A percentile compares a stretch with the other conserved stretches of the same genome.
Evolutionary conservation across 1,140 invertebrate species (phyloP).

Genomic region (Hycleus cichorii): DNA sequence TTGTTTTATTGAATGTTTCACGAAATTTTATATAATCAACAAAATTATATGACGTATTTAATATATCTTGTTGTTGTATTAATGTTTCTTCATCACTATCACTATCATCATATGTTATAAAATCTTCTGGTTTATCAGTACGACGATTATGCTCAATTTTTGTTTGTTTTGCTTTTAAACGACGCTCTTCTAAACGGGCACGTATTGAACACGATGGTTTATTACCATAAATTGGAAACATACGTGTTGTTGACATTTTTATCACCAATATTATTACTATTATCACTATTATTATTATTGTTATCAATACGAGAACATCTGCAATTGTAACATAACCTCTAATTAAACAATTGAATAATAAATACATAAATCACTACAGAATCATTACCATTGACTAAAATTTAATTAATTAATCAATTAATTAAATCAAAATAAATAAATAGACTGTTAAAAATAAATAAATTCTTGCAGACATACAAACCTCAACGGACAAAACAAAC

Average conservation of each 20-base stretch:
- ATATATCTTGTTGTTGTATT: conserved; percentile 56
- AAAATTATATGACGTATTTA: conserved; percentile 76
- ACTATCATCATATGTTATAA: conserved; percentile 78
- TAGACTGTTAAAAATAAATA: too few relatives aligned
- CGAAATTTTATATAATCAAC: conserved; percentile 74
- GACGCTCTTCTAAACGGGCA: conserved; percentile 63
- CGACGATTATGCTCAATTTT: conserved; percentile 63
- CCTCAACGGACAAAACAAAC: too few relatives aligned
- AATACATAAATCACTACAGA: too few relatives aligned
- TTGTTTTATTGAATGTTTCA: conserved; percentile 59
- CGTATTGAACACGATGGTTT: conserved; percentile 64
- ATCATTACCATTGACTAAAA: too few relatives aligned
- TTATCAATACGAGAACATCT: too few relatives aligned
- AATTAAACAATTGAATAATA: too few relatives aligned
- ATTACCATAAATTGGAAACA: conserved; percentile 53
- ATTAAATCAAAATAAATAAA: too few relatives aligned
- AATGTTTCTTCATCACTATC: conserved; percentile 74
- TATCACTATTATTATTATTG: too few relatives aligned
- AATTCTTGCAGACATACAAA: too few relatives aligned
- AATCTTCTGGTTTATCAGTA: conserved; percentile 81
- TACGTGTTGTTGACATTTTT: conserved; percentile 49
- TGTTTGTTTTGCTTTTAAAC: conserved; percentile 55
- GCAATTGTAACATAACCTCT: too few relatives aligned
- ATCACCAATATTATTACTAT: too few relatives aligned
- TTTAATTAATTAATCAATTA: too few relatives aligned